Evolutionary conservation across 2,888 invertebrate genomes (phyloP).

Genomic region (Bruchidius siliquastri): DNA sequence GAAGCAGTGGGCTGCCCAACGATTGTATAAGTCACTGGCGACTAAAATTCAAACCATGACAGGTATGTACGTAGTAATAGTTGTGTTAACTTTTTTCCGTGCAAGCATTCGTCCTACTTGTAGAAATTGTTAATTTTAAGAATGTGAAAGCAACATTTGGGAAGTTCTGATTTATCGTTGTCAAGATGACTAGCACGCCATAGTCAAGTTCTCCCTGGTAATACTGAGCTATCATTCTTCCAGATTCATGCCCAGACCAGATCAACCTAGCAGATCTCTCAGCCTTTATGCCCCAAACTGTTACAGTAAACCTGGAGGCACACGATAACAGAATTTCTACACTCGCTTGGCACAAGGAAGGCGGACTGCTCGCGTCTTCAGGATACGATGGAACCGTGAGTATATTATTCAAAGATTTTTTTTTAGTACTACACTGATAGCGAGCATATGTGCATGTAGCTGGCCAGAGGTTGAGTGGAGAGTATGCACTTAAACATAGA

Average conservation of each 20-base stretch:
- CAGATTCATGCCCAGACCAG: constrained; percentile 36
- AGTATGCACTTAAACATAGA: too few relatives aligned
- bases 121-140: too few relatives aligned
- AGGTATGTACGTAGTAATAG: constrained; percentile 7
- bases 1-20: constrained; percentile 59
- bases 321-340: constrained; percentile 49
- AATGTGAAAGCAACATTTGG: too few relatives aligned
- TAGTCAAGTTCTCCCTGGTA: too few relatives aligned
- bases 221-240: too few relatives aligned
- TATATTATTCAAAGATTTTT: background rate
- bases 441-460: too few relatives aligned
- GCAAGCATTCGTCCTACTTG: too few relatives aligned
- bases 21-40: constrained; percentile 52
- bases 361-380: constrained; percentile 52
- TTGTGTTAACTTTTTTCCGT: too few relatives aligned
- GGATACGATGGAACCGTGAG: constrained; percentile 58
- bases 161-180: too few relatives aligned
- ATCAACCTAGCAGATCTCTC: constrained; percentile 52
- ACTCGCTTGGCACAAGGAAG: constrained; percentile 48
- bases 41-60: constrained; percentile 43
- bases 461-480: too few relatives aligned
- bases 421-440: too few relatives aligned
- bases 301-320: constrained; percentile 47
- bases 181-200: too few relatives aligned
- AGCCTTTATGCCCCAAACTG: constrained; percentile 42